Conservation (phyloP, 2,113 vertebrate species). For the Anguilla rostrata region DNA sequence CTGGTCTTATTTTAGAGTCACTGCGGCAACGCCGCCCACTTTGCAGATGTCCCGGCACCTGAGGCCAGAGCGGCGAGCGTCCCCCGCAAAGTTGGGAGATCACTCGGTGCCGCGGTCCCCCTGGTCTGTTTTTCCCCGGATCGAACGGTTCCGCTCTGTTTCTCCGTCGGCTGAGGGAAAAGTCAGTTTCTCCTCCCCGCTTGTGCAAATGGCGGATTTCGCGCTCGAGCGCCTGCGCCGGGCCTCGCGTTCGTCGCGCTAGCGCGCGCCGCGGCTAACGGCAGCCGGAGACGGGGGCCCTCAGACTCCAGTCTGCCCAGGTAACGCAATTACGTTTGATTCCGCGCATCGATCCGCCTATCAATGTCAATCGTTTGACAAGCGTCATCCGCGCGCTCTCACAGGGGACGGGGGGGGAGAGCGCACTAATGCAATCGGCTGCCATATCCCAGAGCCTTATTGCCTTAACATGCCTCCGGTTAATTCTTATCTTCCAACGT, state of each 20-base stretch:
- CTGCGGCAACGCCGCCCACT: too few relatives aligned
- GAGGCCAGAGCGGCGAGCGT: not conserved
- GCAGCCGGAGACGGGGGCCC: conserved; percentile 29
- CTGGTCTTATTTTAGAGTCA: too few relatives aligned
- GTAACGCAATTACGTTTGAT: conserved; percentile 57
- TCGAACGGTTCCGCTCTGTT: not conserved
- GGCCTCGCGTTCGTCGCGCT: conserved; percentile 31
- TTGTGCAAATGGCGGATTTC: conserved; percentile 24
- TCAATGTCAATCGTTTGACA: conserved; percentile 64
- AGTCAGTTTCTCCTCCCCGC: conserved; percentile 20
- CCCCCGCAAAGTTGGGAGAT: not conserved
- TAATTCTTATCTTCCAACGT: conserved; percentile 79
- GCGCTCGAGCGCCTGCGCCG: conserved; percentile 5
- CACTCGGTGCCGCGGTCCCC: not conserved
- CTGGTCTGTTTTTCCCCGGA: not conserved
- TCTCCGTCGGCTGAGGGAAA: not conserved
- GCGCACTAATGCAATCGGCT: conserved; percentile 58
- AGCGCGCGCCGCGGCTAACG: conserved; percentile 25
- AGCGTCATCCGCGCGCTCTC: conserved; percentile 48
- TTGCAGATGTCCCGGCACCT: too few relatives aligned
- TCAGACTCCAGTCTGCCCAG: conserved; percentile 53
- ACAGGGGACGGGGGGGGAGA: conserved; percentile 32
- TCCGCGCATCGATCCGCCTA: conserved; percentile 56
- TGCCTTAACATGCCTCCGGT: conserved; percentile 69
- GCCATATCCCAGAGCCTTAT: conserved; percentile 69